Base-by-base conservation (phyloP, 2,888 invertebrate species). In the Drosophila robusta region DNA sequence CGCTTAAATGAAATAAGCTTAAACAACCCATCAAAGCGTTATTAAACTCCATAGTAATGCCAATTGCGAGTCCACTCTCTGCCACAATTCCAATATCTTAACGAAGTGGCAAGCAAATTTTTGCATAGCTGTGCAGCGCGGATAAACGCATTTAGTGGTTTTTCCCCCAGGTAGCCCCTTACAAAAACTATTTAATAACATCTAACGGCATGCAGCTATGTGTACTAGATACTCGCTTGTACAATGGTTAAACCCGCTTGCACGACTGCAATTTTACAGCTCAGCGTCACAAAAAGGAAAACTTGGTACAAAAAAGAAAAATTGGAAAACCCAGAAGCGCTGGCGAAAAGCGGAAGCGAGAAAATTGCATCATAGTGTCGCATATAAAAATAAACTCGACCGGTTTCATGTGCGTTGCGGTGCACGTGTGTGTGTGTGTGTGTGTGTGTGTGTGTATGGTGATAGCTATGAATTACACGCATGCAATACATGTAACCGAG, bases 281-380 rank as follows among this genome's bases (percentile, higher is more conserved):
- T 81, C 81, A 77, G 68, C 87, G 80, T 81, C 80, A 55, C 62
- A 62, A 47, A 56, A 62, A 65, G 39, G 56, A 49, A 14, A 34
- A 26, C 36, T 36, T 24, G 41, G 26, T 24, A 6, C 44, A 57
- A 55, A n/a, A 50, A 38, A 47, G 44, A 26, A 38, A 38, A 38
- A 52, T 47, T 42, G 44, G 44, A 63, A 52, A 64, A 60, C 24
- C 75, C 47, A 66, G 67, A 57, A 75, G 50, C 61, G 57, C 29
- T 58, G 62, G 67, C 63, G 54, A 66, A 71, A 82, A 75, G 66
- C 74, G 77, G 89, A 87, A 80, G 81, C 84, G 75, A 83, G 89
- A 83, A 84, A 84, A 84, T 84, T 84, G 84, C 84, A 84, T 84
- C 84, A 87, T 87, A 87, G 84, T 87, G 84, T 87, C 80, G 84